These are phyloP conservation scores for Amphimallon solstitiale DNA, from an alignment of 2,888 invertebrate genomes.

Conservation along the genomic window DNA sequence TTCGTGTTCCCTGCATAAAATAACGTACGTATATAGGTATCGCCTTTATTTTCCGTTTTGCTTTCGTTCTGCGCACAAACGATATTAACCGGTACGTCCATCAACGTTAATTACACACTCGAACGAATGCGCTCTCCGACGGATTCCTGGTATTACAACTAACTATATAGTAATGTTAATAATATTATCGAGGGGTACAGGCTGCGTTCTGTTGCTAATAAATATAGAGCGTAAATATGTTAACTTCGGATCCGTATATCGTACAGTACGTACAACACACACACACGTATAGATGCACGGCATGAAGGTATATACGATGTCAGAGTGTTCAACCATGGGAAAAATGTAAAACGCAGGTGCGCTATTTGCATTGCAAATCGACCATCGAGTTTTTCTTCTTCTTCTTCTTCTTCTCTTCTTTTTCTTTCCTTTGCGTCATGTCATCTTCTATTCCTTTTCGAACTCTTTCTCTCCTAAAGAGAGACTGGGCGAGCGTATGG, in stretches of 20 bases:
- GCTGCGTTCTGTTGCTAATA: conserved; percentile 52
- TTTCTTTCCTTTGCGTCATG: not conserved
- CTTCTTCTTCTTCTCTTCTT: conserved; percentile 1
- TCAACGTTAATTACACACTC: conserved; percentile 25
- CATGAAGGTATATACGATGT: too few relatives aligned
- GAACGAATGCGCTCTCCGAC: conserved; percentile 4
- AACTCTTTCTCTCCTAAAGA: too few relatives aligned
- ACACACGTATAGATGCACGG: conserved; percentile 8
- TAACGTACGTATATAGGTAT: not conserved
- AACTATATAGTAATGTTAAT: conserved; percentile 26
- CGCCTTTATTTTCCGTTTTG: not conserved
- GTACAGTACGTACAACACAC: conserved; percentile 47
- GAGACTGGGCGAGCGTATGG: too few relatives aligned
- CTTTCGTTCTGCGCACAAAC: not conserved
- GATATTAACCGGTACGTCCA: not conserved
- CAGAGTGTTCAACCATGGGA: conserved; percentile 53
- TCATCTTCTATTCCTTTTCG: not conserved
- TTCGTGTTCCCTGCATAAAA: too few relatives aligned
- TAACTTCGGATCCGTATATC: conserved; percentile 52
- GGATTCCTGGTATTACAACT: conserved; percentile 2
- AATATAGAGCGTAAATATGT: conserved; percentile 57
- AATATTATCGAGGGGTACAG: conserved; percentile 18
- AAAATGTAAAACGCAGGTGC: conserved; percentile 64
- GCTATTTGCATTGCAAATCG: conserved; percentile 63
- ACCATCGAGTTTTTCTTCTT: conserved; percentile 36